phyloP scores from a whole-genome alignment of 2,113 vertebrate genomes.

The Cyphomyrus plagiostoma region DNA sequence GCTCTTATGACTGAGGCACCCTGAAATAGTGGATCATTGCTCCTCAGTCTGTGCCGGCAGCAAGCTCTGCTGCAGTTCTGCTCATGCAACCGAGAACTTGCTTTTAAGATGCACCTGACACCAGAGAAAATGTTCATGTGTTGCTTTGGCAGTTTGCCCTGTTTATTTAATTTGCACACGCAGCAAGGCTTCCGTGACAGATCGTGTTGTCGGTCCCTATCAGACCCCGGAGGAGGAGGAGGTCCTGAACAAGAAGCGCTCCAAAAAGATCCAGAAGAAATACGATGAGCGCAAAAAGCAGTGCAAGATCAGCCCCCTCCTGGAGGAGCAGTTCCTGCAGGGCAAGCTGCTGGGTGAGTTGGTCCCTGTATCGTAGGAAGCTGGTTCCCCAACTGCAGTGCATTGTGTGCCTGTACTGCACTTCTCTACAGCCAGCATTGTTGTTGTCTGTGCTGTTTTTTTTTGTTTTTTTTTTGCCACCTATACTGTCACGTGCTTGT shows the following conservation, averaged over 20 bases:
- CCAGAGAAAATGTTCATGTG: no score
- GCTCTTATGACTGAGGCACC: neutral
- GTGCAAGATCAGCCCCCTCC: constrained; percentile 81
- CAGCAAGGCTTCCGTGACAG: neutral
- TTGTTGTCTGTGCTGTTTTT: constrained; percentile 32
- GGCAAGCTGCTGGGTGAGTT: constrained; percentile 91
- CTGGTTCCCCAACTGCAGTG: neutral
- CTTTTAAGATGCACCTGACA: no score
- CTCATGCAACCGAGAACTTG: neutral
- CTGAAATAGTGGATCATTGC: neutral
- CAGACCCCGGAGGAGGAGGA: constrained; percentile 96
- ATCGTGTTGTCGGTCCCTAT: neutral
- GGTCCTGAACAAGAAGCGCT: constrained; percentile 78
- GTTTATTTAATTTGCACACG: neutral
- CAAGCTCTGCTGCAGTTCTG: neutral
- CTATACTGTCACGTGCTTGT: neutral
- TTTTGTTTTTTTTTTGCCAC: no score
- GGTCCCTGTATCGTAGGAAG: neutral
- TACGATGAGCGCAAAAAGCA: constrained; percentile 72
- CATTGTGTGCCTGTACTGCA: neutral
- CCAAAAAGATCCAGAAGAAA: constrained; percentile 98
- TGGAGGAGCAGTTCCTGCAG: constrained; percentile 96
- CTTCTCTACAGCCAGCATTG: constrained; percentile 76
- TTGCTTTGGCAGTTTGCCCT: neutral
- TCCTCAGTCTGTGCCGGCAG: neutral